Base-by-base conservation (phyloP, 2,888 invertebrate genomes). In the Scaptomyza reducta region DNA sequence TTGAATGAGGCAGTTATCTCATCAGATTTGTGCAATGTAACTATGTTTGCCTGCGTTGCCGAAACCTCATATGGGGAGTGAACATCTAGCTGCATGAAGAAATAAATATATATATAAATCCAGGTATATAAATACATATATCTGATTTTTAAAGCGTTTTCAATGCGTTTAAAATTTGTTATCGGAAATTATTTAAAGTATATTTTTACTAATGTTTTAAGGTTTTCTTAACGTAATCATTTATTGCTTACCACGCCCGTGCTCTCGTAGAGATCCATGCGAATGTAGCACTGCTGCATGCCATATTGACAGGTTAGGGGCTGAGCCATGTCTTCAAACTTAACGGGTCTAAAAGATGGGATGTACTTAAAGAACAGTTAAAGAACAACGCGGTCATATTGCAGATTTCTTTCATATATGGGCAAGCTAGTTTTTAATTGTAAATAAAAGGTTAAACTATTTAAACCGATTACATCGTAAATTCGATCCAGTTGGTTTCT, bases 51-150 rank as follows among this genome's bases (percentile, higher is more conserved):
- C 67, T 90, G 89, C 22, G 82, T 80, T 6, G 84, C 88, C 4
- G 91, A 88, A 2, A 91, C 76, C 66, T 91, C 91, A 55, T 77
- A 90, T 0, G 91, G 90, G 1, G 91, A 91, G 63, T 91, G 91
- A 2, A 91, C 88, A 59, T 89, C 90, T 25, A 91, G 71, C 91
- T 91, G 50, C 10, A 14, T 35, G 0, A 35, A 35, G 0, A 35
- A 35, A 35, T 35, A 1, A n/a, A n/a, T n/a, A 35, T n/a, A 6
- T n/a, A 35, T 2, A 10, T 2, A 31, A 6, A 9, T 31, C 7
- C 7, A 27, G n/a, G n/a, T 27, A 1, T 7, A 27, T 27, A 9
- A 27, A 27, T 27, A 3, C 22, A 22, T 2, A 22, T 2, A 22
- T 22, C 22, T 22, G 3, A 22, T 22, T 22, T 22, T 22, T 22